phyloP scores from a whole-genome alignment of 2,888 invertebrate species.

The Pseudococcus longispinus region DNA sequence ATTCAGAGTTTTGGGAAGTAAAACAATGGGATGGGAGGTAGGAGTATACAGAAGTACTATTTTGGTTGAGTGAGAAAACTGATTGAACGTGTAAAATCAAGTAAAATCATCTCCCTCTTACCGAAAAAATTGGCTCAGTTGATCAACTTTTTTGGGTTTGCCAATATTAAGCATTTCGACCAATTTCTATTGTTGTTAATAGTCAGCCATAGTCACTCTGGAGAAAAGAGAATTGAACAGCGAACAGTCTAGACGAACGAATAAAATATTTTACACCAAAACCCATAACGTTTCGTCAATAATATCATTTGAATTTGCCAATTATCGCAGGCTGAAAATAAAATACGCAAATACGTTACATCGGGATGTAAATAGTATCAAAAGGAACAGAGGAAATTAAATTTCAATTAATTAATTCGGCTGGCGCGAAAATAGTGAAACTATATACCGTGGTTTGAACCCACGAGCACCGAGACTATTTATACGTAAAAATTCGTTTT shows the following conservation, averaged over 20 bases:
- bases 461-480: neutral
- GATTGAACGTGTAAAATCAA: too few species aligned
- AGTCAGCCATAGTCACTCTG: too few species aligned
- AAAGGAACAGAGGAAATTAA: neutral
- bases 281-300: neutral
- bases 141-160: too few species aligned
- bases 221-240: neutral
- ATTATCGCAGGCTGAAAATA: neutral
- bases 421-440: neutral
- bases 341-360: neutral
- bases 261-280: neutral
- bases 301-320: neutral
- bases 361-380: neutral
- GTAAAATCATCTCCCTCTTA: too few species aligned
- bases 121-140: too few species aligned
- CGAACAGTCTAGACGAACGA: neutral
- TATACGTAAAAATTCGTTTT: neutral
- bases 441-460: neutral
- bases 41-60: too few species aligned
- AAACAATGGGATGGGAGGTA: too few species aligned
- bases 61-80: too few species aligned
- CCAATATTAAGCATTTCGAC: too few species aligned
- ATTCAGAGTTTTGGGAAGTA: too few species aligned
- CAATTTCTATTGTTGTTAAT: too few species aligned
- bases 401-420: conserved; percentile 20